These are phyloP conservation scores for Falco biarmicus DNA, from an alignment of 2,797 vertebrate genomes.

Conservation along the genomic window DNA sequence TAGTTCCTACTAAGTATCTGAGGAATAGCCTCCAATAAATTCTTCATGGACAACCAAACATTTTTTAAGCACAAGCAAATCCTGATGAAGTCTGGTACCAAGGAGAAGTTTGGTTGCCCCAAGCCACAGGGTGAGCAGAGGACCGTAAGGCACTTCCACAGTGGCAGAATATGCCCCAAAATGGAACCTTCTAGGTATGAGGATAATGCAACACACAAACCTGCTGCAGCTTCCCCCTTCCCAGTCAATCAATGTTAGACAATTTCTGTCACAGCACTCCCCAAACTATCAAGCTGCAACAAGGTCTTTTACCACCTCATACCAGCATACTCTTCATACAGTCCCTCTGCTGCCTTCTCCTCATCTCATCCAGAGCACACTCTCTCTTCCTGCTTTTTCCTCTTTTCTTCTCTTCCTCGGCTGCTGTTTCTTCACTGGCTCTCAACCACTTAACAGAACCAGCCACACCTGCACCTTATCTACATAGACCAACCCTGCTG, in stretches of 20 bases:
- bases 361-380: no score
- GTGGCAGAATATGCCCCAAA: neutral
- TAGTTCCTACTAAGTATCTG: neutral
- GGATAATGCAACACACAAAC: neutral
- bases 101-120: neutral
- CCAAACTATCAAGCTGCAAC: no score
- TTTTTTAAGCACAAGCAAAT: neutral
- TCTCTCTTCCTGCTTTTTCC: no score
- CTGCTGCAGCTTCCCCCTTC: neutral
- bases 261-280: no score
- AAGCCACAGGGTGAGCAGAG: neutral
- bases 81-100: neutral
- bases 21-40: slow-evolving; percentile 9
- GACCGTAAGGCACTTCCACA: neutral
- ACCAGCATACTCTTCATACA: no score
- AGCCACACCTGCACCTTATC: no score
- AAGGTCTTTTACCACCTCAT: no score
- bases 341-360: no score
- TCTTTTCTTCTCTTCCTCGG: no score
- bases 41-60: neutral
- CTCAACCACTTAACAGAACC: no score
- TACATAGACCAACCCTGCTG: no score
- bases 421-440: no score
- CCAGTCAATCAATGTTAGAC: neutral
- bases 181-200: neutral